Conservation (phyloP, 2,113 vertebrate genomes). For the Nestor notabilis region DNA sequence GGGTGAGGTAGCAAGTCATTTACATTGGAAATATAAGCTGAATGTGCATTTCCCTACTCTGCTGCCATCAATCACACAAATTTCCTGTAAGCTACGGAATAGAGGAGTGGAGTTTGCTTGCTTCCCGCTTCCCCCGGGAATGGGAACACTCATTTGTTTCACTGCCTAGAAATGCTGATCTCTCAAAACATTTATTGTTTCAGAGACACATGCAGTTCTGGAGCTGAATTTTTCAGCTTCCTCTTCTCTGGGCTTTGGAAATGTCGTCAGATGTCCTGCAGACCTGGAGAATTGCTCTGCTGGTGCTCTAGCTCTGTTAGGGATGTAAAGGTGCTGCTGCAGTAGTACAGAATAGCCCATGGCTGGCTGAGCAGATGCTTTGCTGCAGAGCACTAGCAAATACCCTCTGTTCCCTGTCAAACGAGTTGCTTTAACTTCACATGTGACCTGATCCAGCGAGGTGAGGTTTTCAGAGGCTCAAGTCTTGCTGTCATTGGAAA, state of each 20-base stretch:
- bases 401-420: background rate
- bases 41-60: conserved; percentile 51
- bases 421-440: background rate
- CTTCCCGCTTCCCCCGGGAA: conserved; percentile 24
- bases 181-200: conserved; percentile 30
- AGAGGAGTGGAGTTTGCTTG: conserved; percentile 3
- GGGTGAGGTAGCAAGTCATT: conserved; percentile 43
- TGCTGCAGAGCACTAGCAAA: background rate
- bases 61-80: conserved; percentile 44
- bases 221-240: background rate
- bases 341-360: background rate
- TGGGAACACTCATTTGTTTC: conserved; percentile 35
- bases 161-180: conserved; percentile 48
- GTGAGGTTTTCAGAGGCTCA: background rate
- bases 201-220: background rate
- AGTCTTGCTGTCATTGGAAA: background rate
- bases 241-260: background rate
- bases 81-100: background rate
- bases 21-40: conserved; percentile 48
- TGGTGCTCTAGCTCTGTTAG: background rate
- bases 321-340: background rate
- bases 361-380: background rate
- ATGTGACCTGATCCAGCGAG: background rate
- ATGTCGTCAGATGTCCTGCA: background rate
- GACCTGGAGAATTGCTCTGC: background rate